Evolutionary conservation across 2,797 vertebrate genomes (phyloP).

Genomic region (Esox lucius): DNA sequence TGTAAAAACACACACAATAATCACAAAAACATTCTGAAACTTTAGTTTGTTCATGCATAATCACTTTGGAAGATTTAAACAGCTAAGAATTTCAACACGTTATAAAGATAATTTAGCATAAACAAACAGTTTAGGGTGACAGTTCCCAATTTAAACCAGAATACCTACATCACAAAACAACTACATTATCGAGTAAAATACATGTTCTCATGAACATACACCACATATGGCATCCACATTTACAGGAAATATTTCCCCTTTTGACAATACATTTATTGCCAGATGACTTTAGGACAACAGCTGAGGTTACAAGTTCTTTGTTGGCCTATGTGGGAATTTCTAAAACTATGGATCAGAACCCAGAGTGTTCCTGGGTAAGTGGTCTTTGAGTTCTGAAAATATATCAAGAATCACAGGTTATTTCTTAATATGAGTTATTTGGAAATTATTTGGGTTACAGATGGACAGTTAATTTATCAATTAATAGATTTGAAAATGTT

Average conservation of each 20-base stretch:
- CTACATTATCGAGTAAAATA: neutral
- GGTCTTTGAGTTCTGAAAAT: too few relatives aligned
- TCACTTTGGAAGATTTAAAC: constrained; percentile 52
- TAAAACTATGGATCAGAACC: too few relatives aligned
- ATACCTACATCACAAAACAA: neutral
- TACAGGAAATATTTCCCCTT: neutral
- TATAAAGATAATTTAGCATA: constrained; percentile 47
- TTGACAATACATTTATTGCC: neutral
- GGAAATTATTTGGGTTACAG: too few relatives aligned
- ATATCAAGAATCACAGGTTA: too few relatives aligned
- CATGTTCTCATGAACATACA: constrained; percentile 6
- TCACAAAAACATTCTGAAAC: constrained; percentile 34
- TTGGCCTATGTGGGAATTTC: neutral
- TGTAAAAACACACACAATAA: constrained; percentile 56
- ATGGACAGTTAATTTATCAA: too few relatives aligned
- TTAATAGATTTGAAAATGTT: too few relatives aligned
- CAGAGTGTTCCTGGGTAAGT: too few relatives aligned
- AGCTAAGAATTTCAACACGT: constrained; percentile 53
- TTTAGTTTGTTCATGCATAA: constrained; percentile 35
- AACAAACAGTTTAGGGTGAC: constrained; percentile 44
- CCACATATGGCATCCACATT: neutral
- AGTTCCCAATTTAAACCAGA: constrained; percentile 24
- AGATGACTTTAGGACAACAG: neutral
- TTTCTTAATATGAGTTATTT: neutral
- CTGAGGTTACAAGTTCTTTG: neutral